Conservation (phyloP, 2,797 vertebrate species). For the Eulemur coronatus region DNA sequence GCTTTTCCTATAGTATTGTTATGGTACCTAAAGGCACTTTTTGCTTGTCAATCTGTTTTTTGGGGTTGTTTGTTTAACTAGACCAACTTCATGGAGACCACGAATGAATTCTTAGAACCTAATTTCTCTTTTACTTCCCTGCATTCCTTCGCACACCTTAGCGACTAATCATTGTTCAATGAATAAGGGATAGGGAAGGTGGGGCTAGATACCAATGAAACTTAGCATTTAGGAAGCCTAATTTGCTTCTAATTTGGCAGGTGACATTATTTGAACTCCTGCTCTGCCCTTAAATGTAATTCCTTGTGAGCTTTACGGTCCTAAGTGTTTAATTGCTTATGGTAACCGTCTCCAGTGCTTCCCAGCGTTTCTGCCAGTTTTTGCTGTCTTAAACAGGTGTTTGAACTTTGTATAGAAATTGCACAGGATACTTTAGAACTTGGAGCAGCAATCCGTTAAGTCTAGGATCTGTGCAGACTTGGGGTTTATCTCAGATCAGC, state of each 20-base stretch:
- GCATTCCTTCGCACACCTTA: neutral
- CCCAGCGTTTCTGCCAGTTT: neutral
- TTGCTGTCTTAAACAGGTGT: constrained; percentile 40
- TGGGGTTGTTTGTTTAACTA: constrained; percentile 24
- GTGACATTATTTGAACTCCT: constrained; percentile 1
- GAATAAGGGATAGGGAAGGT: neutral
- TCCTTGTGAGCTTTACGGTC: neutral
- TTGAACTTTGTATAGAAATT: constrained; percentile 45
- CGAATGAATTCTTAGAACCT: constrained; percentile 22
- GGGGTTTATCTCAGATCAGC: constrained; percentile 23
- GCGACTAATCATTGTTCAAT: constrained; percentile 25
- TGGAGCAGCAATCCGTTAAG: constrained; percentile 14
- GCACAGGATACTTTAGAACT: constrained; percentile 33
- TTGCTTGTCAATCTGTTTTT: neutral
- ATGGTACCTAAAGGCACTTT: neutral
- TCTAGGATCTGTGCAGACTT: neutral
- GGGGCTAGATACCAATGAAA: neutral
- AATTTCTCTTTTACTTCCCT: neutral
- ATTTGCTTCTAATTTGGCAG: constrained; percentile 39
- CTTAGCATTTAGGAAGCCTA: neutral
- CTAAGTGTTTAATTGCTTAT: constrained; percentile 13
- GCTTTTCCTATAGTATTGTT: constrained; percentile 30
- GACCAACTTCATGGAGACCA: neutral
- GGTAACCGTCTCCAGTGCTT: neutral
- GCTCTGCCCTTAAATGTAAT: neutral